Evolutionary conservation across 2,797 vertebrate species (phyloP).

Genomic region (Etheostoma nigrum): DNA sequence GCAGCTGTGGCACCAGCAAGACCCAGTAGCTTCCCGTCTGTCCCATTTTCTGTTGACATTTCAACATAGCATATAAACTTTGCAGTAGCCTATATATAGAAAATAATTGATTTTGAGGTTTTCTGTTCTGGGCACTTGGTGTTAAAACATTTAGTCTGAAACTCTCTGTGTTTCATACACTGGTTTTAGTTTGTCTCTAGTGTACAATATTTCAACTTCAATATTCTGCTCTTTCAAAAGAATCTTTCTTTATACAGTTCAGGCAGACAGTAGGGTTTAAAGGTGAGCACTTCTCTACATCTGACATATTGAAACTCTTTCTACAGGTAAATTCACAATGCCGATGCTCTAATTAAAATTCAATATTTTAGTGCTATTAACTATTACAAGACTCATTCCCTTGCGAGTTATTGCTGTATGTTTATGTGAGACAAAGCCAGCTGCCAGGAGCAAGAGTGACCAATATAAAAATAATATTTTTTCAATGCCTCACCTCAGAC

Average conservation of each 20-base stretch:
- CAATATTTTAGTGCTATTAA: background rate
- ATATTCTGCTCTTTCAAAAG: background rate
- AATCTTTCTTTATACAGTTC: background rate
- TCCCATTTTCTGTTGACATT: background rate
- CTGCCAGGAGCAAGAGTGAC: slow-evolving; percentile 35
- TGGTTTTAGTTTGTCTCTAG: background rate
- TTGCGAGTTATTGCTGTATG: background rate
- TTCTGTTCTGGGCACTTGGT: background rate
- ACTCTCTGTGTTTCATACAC: background rate
- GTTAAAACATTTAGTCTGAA: background rate
- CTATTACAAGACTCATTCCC: background rate
- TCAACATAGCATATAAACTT: background rate
- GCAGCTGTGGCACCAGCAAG: background rate
- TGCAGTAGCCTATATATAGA: background rate
- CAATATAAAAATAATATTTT: slow-evolving; percentile 47
- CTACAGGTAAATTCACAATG: too few relatives aligned
- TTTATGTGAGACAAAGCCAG: slow-evolving; percentile 18
- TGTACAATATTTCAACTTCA: background rate
- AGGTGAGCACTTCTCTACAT: background rate
- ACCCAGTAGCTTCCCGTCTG: background rate
- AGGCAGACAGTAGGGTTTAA: background rate
- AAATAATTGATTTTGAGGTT: background rate
- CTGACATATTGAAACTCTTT: slow-evolving; percentile 11
- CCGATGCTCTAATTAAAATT: slow-evolving; percentile 13
- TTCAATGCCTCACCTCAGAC: slow-evolving; percentile 38